phyloP scores from a whole-genome alignment of 2,113 vertebrate species.

The Odocoileus hemionus region DNA sequence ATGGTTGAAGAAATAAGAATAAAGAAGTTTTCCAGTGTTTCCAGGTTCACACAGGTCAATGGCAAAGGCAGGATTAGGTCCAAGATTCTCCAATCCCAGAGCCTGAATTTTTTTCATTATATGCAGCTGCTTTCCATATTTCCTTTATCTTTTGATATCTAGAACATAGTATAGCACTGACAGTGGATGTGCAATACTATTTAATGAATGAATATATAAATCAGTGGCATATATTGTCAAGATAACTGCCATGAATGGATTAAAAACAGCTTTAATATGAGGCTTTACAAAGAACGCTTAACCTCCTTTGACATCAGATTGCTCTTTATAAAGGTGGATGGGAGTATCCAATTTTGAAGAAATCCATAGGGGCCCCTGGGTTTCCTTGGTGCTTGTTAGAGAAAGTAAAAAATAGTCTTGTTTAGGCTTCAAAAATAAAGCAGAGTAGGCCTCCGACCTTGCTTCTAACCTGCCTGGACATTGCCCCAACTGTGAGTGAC shows the following conservation, averaged over 20 bases:
- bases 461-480: background rate
- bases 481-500: background rate
- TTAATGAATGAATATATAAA: slow-evolving; percentile 1
- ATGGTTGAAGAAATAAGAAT: background rate
- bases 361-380: background rate
- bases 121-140: background rate
- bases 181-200: background rate
- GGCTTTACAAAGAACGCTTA: slow-evolving; percentile 35
- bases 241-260: background rate
- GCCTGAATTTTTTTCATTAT: background rate
- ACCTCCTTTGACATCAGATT: background rate
- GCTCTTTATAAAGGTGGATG: background rate
- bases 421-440: background rate
- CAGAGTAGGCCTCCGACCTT: background rate
- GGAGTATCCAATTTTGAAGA: background rate
- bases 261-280: slow-evolving; percentile 19
- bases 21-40: background rate
- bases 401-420: background rate
- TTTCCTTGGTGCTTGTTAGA: background rate
- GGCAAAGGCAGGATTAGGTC: background rate
- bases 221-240: slow-evolving; percentile 17
- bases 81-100: background rate
- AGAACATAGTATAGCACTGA: background rate
- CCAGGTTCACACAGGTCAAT: background rate
- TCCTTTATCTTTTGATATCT: background rate